These are phyloP conservation scores for Craterocephalus amniculus DNA, from an alignment of 2,797 vertebrate genomes.

Conservation along the genomic window DNA sequence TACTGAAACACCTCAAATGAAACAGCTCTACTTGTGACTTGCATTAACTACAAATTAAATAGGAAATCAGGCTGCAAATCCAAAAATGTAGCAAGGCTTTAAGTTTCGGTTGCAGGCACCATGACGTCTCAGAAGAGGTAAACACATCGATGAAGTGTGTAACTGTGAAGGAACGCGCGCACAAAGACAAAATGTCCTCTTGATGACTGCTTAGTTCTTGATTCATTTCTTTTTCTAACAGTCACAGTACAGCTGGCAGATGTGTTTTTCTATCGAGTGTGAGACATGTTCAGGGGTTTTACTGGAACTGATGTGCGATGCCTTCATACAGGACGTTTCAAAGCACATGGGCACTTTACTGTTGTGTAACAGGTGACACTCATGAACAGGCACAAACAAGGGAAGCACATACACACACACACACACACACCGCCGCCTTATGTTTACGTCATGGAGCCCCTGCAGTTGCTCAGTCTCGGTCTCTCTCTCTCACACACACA, in stretches of 20 bases:
- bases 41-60: no score
- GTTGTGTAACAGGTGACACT: constrained; percentile 46
- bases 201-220: not conserved
- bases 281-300: constrained; percentile 30
- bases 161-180: not conserved
- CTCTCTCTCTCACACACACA: constrained; percentile 10
- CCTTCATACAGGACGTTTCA: constrained; percentile 17
- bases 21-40: no score
- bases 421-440: constrained; percentile 22
- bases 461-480: constrained; percentile 33
- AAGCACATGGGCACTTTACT: constrained; percentile 34
- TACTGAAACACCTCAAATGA: no score
- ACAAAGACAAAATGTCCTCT: constrained; percentile 27
- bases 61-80: not conserved
- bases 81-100: not conserved
- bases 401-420: constrained; percentile 11
- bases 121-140: not conserved
- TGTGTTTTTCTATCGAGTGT: constrained; percentile 2
- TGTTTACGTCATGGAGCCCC: constrained; percentile 58
- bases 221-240: constrained; percentile 1
- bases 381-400: constrained; percentile 52
- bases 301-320: constrained; percentile 60
- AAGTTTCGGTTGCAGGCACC: not conserved
- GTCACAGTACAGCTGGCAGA: constrained; percentile 31
- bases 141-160: constrained; percentile 7